Conservation (phyloP, 1,140 invertebrate species). For the Chrysopa pallens region DNA sequence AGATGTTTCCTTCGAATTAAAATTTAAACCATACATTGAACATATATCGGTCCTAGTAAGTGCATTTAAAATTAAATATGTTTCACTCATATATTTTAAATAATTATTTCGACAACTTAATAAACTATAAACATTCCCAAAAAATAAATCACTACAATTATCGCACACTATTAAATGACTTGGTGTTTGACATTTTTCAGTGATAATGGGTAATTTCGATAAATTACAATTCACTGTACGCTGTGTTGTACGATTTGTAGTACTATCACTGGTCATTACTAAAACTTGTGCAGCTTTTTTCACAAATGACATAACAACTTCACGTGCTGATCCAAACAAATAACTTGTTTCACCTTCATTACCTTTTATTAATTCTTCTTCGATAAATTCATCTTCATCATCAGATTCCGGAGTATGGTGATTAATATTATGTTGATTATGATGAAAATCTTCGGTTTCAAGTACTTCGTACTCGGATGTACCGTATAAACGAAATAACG, state of each 20-base stretch:
- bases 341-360: constrained; percentile 31
- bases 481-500: constrained; percentile 77
- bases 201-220: constrained; percentile 18
- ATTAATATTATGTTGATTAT: constrained; percentile 24
- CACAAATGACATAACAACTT: constrained; percentile 73
- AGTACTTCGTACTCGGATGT: constrained; percentile 79
- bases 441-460: constrained; percentile 43
- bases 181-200: constrained; percentile 36
- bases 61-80: constrained; percentile 30
- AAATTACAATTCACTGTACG: neutral
- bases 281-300: constrained; percentile 72
- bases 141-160: constrained; percentile 45
- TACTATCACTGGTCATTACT: constrained; percentile 40
- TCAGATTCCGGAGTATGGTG: constrained; percentile 33
- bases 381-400: constrained; percentile 41
- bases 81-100: constrained; percentile 32
- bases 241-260: constrained; percentile 17
- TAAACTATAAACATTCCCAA: constrained; percentile 41
- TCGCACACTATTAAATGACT: constrained; percentile 49
- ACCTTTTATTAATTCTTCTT: constrained; percentile 23
- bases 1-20: constrained; percentile 29
- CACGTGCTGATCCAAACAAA: constrained; percentile 65
- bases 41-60: constrained; percentile 35
- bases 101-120: constrained; percentile 39
- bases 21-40: constrained; percentile 34